phyloP scores from a whole-genome alignment of 1,140 invertebrate species.

The Pseudomyrmex dendroicus region DNA sequence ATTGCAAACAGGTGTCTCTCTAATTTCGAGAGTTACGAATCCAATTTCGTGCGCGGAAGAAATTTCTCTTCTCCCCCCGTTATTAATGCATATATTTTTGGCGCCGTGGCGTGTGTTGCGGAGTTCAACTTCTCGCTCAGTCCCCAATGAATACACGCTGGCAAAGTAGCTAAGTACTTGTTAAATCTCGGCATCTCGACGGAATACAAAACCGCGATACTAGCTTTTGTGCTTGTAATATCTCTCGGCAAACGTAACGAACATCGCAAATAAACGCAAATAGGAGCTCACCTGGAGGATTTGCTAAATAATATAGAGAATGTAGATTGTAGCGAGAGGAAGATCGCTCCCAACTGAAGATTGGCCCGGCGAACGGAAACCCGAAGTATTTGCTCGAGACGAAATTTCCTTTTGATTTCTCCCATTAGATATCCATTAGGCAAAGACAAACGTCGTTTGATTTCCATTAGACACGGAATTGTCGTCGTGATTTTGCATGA shows the following conservation, averaged over 20 bases:
- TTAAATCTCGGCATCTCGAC: conserved; percentile 30
- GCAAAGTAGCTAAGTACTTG: conserved; percentile 39
- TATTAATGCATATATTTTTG: conserved; percentile 27
- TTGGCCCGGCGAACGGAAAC: background rate
- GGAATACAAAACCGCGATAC: conserved; percentile 4
- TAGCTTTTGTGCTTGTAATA: conserved; percentile 6
- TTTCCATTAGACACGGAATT: conserved; percentile 14
- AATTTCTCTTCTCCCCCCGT: background rate
- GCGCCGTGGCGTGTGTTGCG: background rate
- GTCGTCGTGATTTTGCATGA: no score
- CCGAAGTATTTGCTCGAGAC: conserved; percentile 1
- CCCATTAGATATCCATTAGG: conserved; percentile 29
- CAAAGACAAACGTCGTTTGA: background rate
- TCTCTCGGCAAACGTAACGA: conserved; percentile 7
- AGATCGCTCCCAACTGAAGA: background rate
- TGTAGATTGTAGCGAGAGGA: background rate
- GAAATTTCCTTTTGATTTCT: conserved; percentile 33
- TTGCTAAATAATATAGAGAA: conserved; percentile 7
- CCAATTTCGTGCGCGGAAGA: background rate
- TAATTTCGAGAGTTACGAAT: conserved; percentile 24
- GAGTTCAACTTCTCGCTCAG: background rate
- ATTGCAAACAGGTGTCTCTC: background rate
- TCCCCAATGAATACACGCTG: conserved; percentile 1
- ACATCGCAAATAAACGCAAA: conserved; percentile 21
- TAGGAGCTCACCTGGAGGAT: background rate